A percentile compares a stretch with the other conserved stretches of the same genome.
Conservation (phyloP, 1,140 invertebrate genomes). For the Drosophila tropicalis region DNA sequence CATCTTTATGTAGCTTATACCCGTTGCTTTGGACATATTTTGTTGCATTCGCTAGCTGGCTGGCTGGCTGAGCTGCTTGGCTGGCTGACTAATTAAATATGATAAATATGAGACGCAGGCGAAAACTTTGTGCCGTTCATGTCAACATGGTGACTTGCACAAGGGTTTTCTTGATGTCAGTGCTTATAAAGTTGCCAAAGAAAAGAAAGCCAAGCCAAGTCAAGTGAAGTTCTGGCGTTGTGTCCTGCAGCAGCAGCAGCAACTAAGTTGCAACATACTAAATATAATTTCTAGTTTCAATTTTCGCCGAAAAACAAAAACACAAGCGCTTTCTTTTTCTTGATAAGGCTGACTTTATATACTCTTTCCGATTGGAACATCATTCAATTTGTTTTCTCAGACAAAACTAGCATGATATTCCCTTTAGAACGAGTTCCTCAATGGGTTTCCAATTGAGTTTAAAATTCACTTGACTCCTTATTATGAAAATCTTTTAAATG, state of each 20-base stretch:
- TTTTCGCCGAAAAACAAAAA: background rate
- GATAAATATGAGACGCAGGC: slow-evolving; percentile 71
- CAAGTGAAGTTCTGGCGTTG: background rate
- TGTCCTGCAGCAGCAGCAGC: background rate
- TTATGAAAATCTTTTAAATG: too few relatives aligned
- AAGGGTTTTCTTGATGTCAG: slow-evolving; percentile 18
- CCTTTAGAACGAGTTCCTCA: too few relatives aligned
- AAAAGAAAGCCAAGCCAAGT: slow-evolving; percentile 6
- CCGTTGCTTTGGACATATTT: slow-evolving; percentile 38
- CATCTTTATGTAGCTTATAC: background rate
- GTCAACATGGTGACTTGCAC: slow-evolving; percentile 58
- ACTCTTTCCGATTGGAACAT: too few relatives aligned
- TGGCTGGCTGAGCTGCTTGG: slow-evolving; percentile 30
- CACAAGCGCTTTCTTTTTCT: background rate
- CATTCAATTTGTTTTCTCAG: too few relatives aligned
- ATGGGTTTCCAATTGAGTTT: too few relatives aligned
- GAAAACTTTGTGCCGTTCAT: slow-evolving; percentile 59
- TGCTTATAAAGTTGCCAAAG: slow-evolving; percentile 29
- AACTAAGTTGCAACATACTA: slow-evolving; percentile 6
- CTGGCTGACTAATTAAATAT: slow-evolving; percentile 73
- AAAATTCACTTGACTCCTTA: too few relatives aligned
- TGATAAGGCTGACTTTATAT: background rate
- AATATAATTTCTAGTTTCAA: slow-evolving; percentile 12
- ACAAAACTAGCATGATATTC: too few relatives aligned
- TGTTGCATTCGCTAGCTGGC: slow-evolving; percentile 42